phyloP scores from a whole-genome alignment of 2,888 invertebrate genomes.

The Halocaridina rubra region DNA sequence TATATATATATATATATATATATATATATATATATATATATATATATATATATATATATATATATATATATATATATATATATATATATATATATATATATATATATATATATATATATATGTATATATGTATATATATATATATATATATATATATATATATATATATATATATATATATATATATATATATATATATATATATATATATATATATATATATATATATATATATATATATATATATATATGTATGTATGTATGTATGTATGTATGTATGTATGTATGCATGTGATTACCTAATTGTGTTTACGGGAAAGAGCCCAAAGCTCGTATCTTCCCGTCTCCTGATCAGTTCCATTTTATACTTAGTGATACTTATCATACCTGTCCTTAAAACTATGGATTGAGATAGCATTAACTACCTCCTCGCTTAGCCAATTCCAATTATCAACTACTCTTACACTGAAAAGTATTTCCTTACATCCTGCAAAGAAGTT shows the following conservation, averaged over 20 bases:
- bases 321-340: too few relatives aligned
- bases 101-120: conserved; percentile 3
- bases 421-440: too few relatives aligned
- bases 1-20: not conserved
- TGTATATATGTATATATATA: conserved; percentile 7
- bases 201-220: conserved; percentile 32
- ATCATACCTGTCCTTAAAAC: too few relatives aligned
- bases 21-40: conserved; percentile 34
- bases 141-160: conserved; percentile 14
- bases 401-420: too few relatives aligned
- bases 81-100: conserved; percentile 3
- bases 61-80: not conserved
- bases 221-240: conserved; percentile 26
- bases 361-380: too few relatives aligned
- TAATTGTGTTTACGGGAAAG: too few relatives aligned
- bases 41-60: conserved; percentile 37
- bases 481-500: too few relatives aligned
- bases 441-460: too few relatives aligned
- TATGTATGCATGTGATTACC: too few relatives aligned
- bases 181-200: conserved; percentile 19
- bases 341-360: too few relatives aligned
- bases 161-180: conserved; percentile 16
- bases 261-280: conserved; percentile 26
- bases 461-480: too few relatives aligned
- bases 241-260: conserved; percentile 30